Percentiles rank a stretch among this genome's conserved stretches.
phyloP scores from a whole-genome alignment of 2,113 vertebrate genomes.

The Hylia prasina region DNA sequence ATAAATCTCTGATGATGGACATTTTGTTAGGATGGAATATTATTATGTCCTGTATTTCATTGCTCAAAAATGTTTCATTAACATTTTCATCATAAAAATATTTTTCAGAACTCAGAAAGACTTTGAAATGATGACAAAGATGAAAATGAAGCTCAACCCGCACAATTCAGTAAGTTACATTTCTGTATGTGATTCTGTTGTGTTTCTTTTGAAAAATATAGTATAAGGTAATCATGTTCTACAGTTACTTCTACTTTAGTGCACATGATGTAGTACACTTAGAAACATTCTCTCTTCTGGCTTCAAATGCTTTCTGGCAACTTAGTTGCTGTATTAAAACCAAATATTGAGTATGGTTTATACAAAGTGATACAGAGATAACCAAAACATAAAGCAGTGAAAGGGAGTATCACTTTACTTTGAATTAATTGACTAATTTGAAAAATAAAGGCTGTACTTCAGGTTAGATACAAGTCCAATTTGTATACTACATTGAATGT shows the following conservation, averaged over 20 bases:
- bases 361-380: not conserved
- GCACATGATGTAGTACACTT: not conserved
- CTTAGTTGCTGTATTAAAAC: not conserved
- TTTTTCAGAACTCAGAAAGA: conserved; percentile 85
- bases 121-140: conserved; percentile 87
- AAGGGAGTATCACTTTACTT: not conserved
- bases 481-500: not conserved
- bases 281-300: not conserved
- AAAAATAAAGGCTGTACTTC: not conserved
- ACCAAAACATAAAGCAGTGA: not conserved
- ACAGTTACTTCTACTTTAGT: not conserved
- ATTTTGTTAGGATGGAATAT: not conserved
- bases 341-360: not conserved
- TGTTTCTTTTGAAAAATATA: not conserved
- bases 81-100: conserved; percentile 3
- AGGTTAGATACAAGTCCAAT: not conserved
- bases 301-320: not conserved
- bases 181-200: not conserved
- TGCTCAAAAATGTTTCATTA: not conserved
- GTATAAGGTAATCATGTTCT: not conserved
- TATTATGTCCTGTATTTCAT: not conserved
- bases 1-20: not conserved
- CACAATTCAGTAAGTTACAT: conserved; percentile 81
- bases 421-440: not conserved
- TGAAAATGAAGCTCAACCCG: conserved; percentile 91